phyloP scores from a whole-genome alignment of 1,140 invertebrate species.

The Leptinotarsa defecta region DNA sequence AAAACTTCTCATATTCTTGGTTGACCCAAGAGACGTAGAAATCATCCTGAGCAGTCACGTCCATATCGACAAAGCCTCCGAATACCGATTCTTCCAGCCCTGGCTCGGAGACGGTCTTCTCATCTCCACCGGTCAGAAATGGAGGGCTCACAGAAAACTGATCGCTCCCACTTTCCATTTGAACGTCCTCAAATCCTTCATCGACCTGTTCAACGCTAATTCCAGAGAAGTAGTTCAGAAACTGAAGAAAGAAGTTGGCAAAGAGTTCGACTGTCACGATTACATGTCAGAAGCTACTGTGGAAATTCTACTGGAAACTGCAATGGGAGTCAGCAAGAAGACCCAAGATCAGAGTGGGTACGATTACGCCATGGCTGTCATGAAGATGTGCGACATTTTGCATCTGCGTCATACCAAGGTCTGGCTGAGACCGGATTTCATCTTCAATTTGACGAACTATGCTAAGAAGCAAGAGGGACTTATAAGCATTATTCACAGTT shows the following conservation, averaged over 20 bases:
- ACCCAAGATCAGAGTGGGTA: constrained; percentile 76
- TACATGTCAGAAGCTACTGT: constrained; percentile 85
- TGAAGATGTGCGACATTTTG: constrained; percentile 84
- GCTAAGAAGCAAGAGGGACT: constrained; percentile 53
- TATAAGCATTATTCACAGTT: constrained; percentile 73
- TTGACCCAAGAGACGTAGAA: constrained; percentile 75
- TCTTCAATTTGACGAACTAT: constrained; percentile 80
- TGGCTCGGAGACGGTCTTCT: constrained; percentile 89
- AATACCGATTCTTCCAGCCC: constrained; percentile 74
- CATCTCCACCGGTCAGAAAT: constrained; percentile 79
- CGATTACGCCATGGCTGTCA: constrained; percentile 82
- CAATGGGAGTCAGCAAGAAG: constrained; percentile 78
- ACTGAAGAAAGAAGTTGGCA: constrained; percentile 67
- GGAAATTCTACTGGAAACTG: constrained; percentile 80
- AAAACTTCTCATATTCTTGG: constrained; percentile 71
- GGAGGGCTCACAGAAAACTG: constrained; percentile 78
- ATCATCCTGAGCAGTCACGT: constrained; percentile 75
- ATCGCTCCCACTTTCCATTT: constrained; percentile 84
- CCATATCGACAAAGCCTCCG: constrained; percentile 77
- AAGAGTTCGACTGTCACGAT: constrained; percentile 76
- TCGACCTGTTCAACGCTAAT: constrained; percentile 80
- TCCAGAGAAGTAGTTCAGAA: constrained; percentile 70
- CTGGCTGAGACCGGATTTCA: constrained; percentile 78
- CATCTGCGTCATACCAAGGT: constrained; percentile 82
- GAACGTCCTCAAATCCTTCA: constrained; percentile 81